Evolutionary conservation across 2,797 vertebrate species (phyloP).

Genomic region (Dicrostonyx torquatus): DNA sequence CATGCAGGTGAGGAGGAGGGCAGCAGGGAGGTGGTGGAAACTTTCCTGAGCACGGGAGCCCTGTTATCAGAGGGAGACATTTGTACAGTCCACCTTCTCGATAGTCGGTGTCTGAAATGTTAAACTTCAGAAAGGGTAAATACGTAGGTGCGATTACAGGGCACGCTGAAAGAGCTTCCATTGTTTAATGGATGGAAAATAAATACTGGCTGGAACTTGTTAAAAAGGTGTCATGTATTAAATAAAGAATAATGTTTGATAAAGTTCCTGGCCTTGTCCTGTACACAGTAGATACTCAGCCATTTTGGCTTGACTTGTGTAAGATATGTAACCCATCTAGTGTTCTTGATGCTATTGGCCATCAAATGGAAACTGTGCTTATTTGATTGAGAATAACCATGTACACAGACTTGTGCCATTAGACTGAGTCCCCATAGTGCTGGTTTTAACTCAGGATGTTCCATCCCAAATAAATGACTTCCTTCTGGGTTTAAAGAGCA

Average conservation of each 20-base stretch:
- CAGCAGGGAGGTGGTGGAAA: slow-evolving; percentile 59
- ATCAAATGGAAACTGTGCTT: background rate
- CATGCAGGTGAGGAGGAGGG: background rate
- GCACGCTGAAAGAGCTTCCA: slow-evolving; percentile 43
- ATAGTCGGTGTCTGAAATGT: slow-evolving; percentile 66
- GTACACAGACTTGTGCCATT: background rate
- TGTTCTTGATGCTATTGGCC: background rate
- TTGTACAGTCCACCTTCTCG: slow-evolving; percentile 64
- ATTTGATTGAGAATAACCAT: background rate
- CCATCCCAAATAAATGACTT: slow-evolving; percentile 24
- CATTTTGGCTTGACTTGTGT: slow-evolving; percentile 34
- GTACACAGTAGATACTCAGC: background rate
- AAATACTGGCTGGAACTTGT: slow-evolving; percentile 73
- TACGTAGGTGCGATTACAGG: slow-evolving; percentile 49
- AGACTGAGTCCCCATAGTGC: background rate
- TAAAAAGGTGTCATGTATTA: slow-evolving; percentile 27
- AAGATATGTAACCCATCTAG: background rate
- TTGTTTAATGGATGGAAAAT: slow-evolving; percentile 66
- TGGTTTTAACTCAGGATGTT: background rate
- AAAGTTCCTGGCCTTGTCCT: slow-evolving; percentile 12
- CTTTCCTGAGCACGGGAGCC: slow-evolving; percentile 17
- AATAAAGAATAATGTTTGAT: slow-evolving; percentile 37
- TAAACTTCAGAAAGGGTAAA: slow-evolving; percentile 68
- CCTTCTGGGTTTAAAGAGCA: slow-evolving; percentile 54
- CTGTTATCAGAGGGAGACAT: slow-evolving; percentile 72